Evolutionary conservation across 2,113 vertebrate species (phyloP).

Genomic region (Agelaius tricolor): DNA sequence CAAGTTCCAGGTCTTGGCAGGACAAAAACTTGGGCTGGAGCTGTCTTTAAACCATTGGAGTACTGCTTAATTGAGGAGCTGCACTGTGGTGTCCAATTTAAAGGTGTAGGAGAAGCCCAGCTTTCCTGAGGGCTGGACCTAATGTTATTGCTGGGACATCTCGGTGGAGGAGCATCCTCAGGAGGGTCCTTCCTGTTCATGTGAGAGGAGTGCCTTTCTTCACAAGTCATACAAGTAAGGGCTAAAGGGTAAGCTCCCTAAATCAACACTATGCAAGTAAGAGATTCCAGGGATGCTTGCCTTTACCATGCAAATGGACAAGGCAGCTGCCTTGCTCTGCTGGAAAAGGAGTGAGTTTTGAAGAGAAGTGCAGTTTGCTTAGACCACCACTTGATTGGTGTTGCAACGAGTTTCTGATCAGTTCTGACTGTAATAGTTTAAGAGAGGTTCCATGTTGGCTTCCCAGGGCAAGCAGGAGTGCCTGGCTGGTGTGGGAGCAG

Average conservation of each 20-base stretch:
- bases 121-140: neutral
- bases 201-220: neutral
- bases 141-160: neutral
- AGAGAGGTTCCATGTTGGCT: fast-evolving
- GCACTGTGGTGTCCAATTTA: neutral
- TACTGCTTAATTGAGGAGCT: neutral
- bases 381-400: neutral
- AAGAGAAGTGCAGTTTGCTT: neutral
- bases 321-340: neutral
- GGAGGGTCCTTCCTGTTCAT: neutral
- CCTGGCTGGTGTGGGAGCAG: neutral
- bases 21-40: conserved; percentile 34
- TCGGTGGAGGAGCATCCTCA: neutral
- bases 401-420: neutral
- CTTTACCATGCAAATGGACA: neutral
- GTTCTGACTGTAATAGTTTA: neutral
- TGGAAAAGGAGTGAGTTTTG: neutral
- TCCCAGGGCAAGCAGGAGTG: fast-evolving
- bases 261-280: neutral
- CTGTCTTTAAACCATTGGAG: neutral
- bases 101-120: neutral
- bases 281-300: neutral
- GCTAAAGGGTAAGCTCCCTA: neutral
- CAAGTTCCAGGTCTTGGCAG: conserved; percentile 42
- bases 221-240: neutral